Base-by-base conservation (phyloP, 2,888 invertebrate genomes). In the Mimachlamys varia region DNA sequence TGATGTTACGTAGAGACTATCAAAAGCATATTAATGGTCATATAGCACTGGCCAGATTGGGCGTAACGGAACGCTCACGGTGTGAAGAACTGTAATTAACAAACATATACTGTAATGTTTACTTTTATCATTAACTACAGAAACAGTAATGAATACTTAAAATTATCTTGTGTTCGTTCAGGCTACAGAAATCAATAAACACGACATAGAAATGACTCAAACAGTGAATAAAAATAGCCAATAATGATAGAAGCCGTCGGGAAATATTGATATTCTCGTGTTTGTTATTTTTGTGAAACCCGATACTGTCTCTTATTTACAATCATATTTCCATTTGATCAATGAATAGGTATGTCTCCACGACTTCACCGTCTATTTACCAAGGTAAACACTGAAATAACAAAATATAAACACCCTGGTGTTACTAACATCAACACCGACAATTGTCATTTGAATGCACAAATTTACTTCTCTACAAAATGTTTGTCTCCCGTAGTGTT, bases 81-180 rank as follows among this genome's bases (percentile, higher is more conserved):
- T 10, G 76, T 33, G 76, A 27, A 5, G 17, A 7, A 27, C 13
- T 33, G 33, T 76, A 17, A 53, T 53, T 53, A 53, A 53, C 76
- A 27, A 7, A 7, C 76, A 33, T 27, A 76, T 76, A 76, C 33
- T 7, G 76, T 33, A 3, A 5, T 27, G 33, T 76, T 33, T 76
- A 76, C 76, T 76, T 76, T 76, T 76, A 76, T 76, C 76, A 76
- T 76, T 62, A 62, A 22, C 22, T 62, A 33, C 27, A 76, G 76
- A 76, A 27, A 22, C 13, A 7, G 27, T 76, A 76, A 76, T 76
- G 76, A 76, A 76, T 76, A 76, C 76, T 76, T 76, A 76, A 76
- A 76, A 76, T 76, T 76, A 76, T 76, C 76, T 76, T 33, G 4
- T 33, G 33, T 27, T 76, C 76, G 22, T 76, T 76, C 76, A 76